Evolutionary conservation across 2,888 invertebrate genomes (phyloP).

Genomic region (Dorcus hopei): DNA sequence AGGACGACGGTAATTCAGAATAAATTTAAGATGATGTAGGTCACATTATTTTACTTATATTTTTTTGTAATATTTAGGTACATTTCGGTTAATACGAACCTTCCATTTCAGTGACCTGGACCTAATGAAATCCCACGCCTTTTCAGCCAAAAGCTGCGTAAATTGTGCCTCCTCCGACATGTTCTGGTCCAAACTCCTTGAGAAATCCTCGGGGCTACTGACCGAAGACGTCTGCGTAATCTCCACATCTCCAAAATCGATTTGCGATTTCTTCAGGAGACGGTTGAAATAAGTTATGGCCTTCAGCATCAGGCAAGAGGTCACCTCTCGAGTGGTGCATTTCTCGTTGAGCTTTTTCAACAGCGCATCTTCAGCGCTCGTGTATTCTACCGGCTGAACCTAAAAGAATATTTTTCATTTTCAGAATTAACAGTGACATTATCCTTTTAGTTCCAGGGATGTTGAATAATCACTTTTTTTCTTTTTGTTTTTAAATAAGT

Average conservation of each 20-base stretch:
- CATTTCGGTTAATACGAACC: constrained; percentile 36
- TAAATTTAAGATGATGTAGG: too few relatives aligned
- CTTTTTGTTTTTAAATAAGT: too few relatives aligned
- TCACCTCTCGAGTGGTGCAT: constrained; percentile 73
- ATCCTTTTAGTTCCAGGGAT: neutral
- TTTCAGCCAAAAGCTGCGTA: constrained; percentile 66
- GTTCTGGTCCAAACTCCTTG: constrained; percentile 45
- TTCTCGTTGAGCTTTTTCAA: constrained; percentile 73
- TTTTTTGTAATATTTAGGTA: too few relatives aligned
- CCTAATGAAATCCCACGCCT: constrained; percentile 72
- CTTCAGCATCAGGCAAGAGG: constrained; percentile 80
- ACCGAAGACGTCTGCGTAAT: constrained; percentile 61
- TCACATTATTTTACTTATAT: too few relatives aligned
- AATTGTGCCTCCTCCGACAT: constrained; percentile 56
- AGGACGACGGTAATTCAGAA: too few relatives aligned
- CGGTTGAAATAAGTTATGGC: constrained; percentile 78
- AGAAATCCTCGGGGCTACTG: constrained; percentile 50
- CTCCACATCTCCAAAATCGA: constrained; percentile 74
- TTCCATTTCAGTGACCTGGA: constrained; percentile 76
- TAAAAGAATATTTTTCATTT: constrained; percentile 28
- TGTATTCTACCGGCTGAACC: constrained; percentile 48
- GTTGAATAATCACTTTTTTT: too few relatives aligned
- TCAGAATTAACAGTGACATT: neutral
- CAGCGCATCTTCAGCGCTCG: constrained; percentile 64
- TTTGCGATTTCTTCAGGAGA: constrained; percentile 73